These are phyloP conservation scores for Clarias gariepinus DNA, from an alignment of 2,113 vertebrate species.

Conservation along the genomic window DNA sequence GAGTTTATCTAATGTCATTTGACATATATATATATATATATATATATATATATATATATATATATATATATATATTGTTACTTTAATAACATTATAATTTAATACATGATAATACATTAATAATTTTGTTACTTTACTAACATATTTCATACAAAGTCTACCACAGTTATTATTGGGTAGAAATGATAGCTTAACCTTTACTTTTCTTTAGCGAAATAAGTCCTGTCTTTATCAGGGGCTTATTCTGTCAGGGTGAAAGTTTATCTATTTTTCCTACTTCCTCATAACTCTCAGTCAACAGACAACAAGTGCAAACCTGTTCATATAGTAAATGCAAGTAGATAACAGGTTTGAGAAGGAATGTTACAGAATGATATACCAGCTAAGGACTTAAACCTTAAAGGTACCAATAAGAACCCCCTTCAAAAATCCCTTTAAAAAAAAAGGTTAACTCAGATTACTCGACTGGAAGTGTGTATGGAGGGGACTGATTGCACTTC, in stretches of 20 bases:
- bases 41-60: too few relatives aligned
- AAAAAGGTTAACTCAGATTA: not conserved
- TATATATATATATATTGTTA: too few relatives aligned
- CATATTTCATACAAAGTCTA: not conserved
- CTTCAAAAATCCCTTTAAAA: not conserved
- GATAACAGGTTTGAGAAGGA: not conserved
- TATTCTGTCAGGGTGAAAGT: slow-evolving; percentile 18
- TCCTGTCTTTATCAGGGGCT: slow-evolving; percentile 16
- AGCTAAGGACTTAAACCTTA: not conserved
- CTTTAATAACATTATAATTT: too few relatives aligned
- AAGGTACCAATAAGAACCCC: not conserved
- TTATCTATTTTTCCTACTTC: not conserved
- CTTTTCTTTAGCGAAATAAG: slow-evolving; percentile 4
- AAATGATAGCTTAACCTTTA: not conserved
- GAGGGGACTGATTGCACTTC: slow-evolving; percentile 62
- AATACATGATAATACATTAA: too few relatives aligned
- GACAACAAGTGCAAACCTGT: slow-evolving; percentile 11
- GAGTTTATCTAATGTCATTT: not conserved
- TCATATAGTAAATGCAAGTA: not conserved
- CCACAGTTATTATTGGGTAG: not conserved
- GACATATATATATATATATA: too few relatives aligned
- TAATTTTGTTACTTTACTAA: too few relatives aligned
- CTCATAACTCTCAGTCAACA: not conserved
- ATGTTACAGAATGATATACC: not conserved
- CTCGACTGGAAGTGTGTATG: slow-evolving; percentile 57